phyloP scores from a whole-genome alignment of 2,113 vertebrate species.

The Capreolus pygargus region DNA sequence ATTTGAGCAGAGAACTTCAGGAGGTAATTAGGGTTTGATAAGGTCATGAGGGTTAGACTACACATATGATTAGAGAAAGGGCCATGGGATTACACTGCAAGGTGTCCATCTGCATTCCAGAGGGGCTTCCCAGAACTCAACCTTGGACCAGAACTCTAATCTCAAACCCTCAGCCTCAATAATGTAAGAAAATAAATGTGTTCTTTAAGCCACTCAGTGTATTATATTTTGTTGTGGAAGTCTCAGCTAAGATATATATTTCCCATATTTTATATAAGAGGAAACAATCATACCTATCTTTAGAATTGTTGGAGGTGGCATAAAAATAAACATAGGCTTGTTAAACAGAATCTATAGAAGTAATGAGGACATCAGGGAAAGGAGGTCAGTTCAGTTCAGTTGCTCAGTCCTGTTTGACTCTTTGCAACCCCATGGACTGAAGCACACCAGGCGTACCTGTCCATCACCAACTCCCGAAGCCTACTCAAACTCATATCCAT shows the following conservation, averaged over 20 bases:
- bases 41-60: neutral
- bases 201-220: neutral
- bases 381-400: neutral
- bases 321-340: neutral
- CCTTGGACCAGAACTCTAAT: fast-evolving
- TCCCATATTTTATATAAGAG: neutral
- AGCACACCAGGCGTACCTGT: neutral
- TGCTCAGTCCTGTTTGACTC: fast-evolving
- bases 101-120: neutral
- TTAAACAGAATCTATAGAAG: neutral
- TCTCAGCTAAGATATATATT: neutral
- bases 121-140: neutral
- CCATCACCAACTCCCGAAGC: neutral
- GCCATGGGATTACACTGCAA: neutral
- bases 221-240: neutral
- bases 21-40: neutral
- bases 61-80: neutral
- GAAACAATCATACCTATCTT: neutral
- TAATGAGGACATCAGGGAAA: neutral
- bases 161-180: neutral
- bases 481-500: neutral
- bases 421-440: neutral
- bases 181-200: neutral
- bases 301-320: neutral
- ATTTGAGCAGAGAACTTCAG: neutral